These are phyloP conservation scores for Trichonephila clavipes DNA, from an alignment of 1,140 invertebrate species.

Conservation along the genomic window DNA sequence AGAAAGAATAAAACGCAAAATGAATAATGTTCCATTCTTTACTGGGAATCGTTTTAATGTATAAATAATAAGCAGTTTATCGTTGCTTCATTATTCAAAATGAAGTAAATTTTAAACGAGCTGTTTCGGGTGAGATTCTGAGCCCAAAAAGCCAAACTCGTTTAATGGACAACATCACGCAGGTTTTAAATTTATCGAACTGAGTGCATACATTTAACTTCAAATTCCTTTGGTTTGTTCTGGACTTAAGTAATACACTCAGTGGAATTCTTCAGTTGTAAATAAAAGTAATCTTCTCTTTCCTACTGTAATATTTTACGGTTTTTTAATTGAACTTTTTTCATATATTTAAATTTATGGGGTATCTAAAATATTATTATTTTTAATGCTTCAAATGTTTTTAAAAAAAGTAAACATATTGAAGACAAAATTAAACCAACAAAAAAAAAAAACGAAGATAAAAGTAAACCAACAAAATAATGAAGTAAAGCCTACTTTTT, in stretches of 20 bases:
- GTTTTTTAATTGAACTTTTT: too few species aligned
- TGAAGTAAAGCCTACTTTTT: too few species aligned
- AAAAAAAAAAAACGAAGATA: too few species aligned
- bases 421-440: too few species aligned
- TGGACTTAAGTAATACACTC: not conserved
- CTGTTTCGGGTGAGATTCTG: not conserved
- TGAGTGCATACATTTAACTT: not conserved
- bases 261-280: not conserved
- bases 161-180: slow-evolving; percentile 20
- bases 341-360: too few species aligned
- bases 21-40: slow-evolving; percentile 16
- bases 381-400: too few species aligned
- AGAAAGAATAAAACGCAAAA: not conserved
- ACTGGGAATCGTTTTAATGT: slow-evolving; percentile 20
- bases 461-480: too few species aligned
- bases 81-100: slow-evolving; percentile 5
- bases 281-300: too few species aligned
- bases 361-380: too few species aligned
- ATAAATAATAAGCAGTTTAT: slow-evolving; percentile 38
- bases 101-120: slow-evolving; percentile 17
- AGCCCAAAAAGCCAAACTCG: not conserved
- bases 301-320: too few species aligned
- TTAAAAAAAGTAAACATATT: too few species aligned
- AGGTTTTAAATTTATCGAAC: not conserved
- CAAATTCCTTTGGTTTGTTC: not conserved